A percentile compares a stretch with the other conserved stretches of the same genome.
Evolutionary conservation across 2,888 invertebrate species (phyloP).

Genomic region (Drosophila bunnanda): DNA sequence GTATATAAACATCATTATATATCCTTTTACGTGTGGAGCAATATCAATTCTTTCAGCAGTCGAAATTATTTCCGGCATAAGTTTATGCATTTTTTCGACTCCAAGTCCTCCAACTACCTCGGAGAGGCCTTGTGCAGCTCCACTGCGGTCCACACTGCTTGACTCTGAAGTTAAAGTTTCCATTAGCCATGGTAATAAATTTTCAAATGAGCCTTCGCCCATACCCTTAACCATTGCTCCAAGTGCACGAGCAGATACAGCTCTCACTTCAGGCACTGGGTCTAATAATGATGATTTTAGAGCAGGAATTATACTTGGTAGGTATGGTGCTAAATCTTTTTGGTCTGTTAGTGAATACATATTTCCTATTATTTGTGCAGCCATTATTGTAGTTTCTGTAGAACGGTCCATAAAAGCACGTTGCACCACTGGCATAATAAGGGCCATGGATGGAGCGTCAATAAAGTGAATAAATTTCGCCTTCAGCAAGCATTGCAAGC

Average conservation of each 20-base stretch:
- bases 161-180: slow-evolving; percentile 97
- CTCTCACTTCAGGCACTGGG: slow-evolving; percentile 98
- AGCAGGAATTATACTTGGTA: slow-evolving; percentile 98
- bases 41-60: slow-evolving; percentile 97
- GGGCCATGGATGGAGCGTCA: slow-evolving; percentile 98
- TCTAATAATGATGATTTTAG: slow-evolving; percentile 97
- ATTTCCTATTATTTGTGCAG: slow-evolving; percentile 99
- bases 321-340: slow-evolving; percentile 98
- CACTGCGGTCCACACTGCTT: slow-evolving; percentile 97
- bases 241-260: slow-evolving; percentile 97
- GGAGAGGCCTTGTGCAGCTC: slow-evolving; percentile 97
- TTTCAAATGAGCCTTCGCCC: slow-evolving; percentile 98
- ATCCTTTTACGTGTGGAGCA: slow-evolving; percentile 98
- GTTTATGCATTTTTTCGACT: slow-evolving; percentile 95
- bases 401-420: slow-evolving; percentile 98
- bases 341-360: slow-evolving; percentile 99
- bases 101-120: slow-evolving; percentile 99
- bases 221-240: slow-evolving; percentile 99
- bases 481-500: slow-evolving; percentile 96
- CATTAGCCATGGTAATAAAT: slow-evolving; percentile 99
- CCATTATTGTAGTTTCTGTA: slow-evolving; percentile 99
- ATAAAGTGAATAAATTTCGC: slow-evolving; percentile 99
- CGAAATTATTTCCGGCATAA: slow-evolving; percentile 98
- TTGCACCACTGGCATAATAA: slow-evolving; percentile 99
- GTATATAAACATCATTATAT: slow-evolving; percentile 99